Evolutionary conservation across 2,113 vertebrate genomes (phyloP), one percentile per base, ranked within the genome.

Genomic region (Eptatretus burgeri): DNA sequence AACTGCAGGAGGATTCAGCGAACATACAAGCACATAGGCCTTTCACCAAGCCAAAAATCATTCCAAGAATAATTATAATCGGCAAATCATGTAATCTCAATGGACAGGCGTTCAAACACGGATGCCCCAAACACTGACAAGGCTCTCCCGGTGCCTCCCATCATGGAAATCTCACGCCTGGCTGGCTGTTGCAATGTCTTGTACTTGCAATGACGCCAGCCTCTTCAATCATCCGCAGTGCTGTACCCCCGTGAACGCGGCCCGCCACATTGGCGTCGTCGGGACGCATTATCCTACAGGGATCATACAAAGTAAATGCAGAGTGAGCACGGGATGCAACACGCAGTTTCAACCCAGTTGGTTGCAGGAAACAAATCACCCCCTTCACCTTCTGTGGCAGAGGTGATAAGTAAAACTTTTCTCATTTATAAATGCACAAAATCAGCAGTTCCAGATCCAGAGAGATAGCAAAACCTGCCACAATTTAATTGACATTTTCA

Each of bases 151-250:
- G n/a, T n/a, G n/a, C 3, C 27, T 41, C 27, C 3, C 27, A 41
- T 7, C 27, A 41, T 60, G 63, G 5, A 64, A 14, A 9, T 11
- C 78, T 65, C 69, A 89, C 89, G 76, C 77, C 80, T 0, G 72
- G 70, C 71, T 80, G 79, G 18, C 75, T 79, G 71, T 96, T 94
- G 72, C 89, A 95, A 72, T 96, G 88, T 4, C 85, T 81, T 1
- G 85, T 93, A 68, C 85, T 77, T 51, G 93, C 82, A 69, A 95
- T 88, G 72, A 79, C 79, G 4, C 89, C 89, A 0, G 89, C 89
- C 68, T 96, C 89, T 74, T 96, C 89, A 0, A 96, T 93, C 85
- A 96, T 93, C 76, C 86, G 93, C 69, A 96, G 75, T 71, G 94
- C 81, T 65, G 76, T 87, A 14, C 88, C 89, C 1, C 89, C 89